These are phyloP conservation scores for Drosophila fungiperda DNA, from an alignment of 2,888 invertebrate genomes.

Conservation along the genomic window DNA sequence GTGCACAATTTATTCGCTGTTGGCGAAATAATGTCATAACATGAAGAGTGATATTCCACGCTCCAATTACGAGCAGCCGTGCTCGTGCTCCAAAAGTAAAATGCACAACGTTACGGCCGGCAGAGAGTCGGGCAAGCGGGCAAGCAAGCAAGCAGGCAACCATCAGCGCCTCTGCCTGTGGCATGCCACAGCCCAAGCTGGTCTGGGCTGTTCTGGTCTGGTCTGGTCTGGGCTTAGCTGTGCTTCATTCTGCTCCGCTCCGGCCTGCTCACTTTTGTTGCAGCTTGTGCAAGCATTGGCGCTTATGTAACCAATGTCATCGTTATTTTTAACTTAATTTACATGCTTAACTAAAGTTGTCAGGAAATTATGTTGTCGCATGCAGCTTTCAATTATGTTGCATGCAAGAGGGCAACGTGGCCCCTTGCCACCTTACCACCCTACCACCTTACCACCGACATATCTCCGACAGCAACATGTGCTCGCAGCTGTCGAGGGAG, in stretches of 20 bases:
- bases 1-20: conserved; percentile 80
- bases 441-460: conserved; percentile 8
- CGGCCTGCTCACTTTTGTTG: conserved; percentile 20
- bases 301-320: conserved; percentile 80
- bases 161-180: conserved; percentile 23
- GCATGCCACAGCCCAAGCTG: conserved; percentile 14
- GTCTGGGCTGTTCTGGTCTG: conserved; percentile 1
- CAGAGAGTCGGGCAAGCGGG: conserved; percentile 18
- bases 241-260: conserved; percentile 32
- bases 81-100: conserved; percentile 66
- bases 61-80: conserved; percentile 82
- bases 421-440: background rate
- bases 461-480: conserved; percentile 25
- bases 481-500: conserved; percentile 35
- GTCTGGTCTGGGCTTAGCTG: conserved; percentile 25
- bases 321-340: conserved; percentile 80
- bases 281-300: conserved; percentile 59
- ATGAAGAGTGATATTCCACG: conserved; percentile 84
- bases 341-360: conserved; percentile 81
- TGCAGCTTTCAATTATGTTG: conserved; percentile 77
- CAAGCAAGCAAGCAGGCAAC: conserved; percentile 14
- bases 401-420: conserved; percentile 53
- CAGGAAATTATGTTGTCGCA: conserved; percentile 81
- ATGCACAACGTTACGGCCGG: conserved; percentile 57
- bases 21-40: conserved; percentile 82